phyloP scores from a whole-genome alignment of 2,888 invertebrate species.

The Cephus pulcher region DNA sequence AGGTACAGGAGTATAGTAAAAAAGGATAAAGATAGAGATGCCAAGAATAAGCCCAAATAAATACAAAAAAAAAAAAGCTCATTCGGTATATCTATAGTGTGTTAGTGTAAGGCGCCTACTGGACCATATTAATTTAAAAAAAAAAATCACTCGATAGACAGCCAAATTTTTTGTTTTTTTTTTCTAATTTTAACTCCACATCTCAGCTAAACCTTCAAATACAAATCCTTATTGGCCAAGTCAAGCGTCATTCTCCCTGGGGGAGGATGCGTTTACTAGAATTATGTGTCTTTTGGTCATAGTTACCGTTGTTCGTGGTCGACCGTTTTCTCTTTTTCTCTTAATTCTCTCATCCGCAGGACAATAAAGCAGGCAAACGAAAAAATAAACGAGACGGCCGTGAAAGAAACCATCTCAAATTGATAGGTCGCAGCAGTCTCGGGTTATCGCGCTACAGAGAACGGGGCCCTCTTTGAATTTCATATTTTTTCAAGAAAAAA shows the following conservation, averaged over 20 bases:
- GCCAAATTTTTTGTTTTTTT: background rate
- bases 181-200: background rate
- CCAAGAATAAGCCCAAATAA: background rate
- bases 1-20: background rate
- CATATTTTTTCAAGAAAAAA: background rate
- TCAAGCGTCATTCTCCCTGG: background rate
- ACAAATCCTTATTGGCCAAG: background rate
- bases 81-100: background rate
- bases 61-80: background rate
- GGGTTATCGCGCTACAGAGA: too few species aligned
- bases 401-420: constrained; percentile 60
- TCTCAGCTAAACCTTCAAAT: background rate
- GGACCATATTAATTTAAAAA: background rate
- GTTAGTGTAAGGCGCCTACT: background rate
- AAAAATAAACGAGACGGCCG: constrained; percentile 58
- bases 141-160: too few species aligned
- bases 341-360: constrained; percentile 37
- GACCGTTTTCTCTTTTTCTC: constrained; percentile 25
- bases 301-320: constrained; percentile 31
- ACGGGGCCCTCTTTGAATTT: too few species aligned
- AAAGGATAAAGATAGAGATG: background rate
- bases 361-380: constrained; percentile 53
- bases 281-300: constrained; percentile 32
- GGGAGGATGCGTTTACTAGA: background rate
- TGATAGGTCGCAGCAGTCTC: constrained; percentile 11